Conservation (phyloP, 2,797 vertebrate genomes). For the Enteromius argenteus region DNA sequence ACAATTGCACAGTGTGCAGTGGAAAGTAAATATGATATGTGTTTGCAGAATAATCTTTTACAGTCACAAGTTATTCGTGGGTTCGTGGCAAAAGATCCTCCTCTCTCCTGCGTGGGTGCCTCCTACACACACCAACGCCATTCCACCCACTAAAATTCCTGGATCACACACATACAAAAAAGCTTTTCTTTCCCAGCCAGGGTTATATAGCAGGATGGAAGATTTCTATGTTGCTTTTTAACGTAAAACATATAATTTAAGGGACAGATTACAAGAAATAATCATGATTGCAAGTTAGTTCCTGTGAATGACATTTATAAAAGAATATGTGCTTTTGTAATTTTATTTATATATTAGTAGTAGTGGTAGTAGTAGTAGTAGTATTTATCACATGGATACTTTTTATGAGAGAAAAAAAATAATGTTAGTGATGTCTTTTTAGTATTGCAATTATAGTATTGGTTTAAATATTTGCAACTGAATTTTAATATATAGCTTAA, state of each 20-base stretch:
- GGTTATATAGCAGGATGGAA: not conserved
- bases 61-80: constrained; percentile 13
- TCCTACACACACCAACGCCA: constrained; percentile 66
- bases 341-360: not conserved
- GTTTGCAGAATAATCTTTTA: not conserved
- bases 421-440: not conserved
- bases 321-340: not conserved
- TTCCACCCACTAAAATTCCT: constrained; percentile 75
- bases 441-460: not conserved
- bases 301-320: not conserved
- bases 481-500: not conserved
- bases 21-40: constrained; percentile 5
- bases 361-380: not conserved
- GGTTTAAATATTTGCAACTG: not conserved
- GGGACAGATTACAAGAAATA: not conserved
- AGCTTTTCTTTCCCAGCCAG: constrained; percentile 29
- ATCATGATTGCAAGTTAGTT: not conserved
- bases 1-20: constrained; percentile 3
- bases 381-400: not conserved
- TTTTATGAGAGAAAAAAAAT: not conserved
- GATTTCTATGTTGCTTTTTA: not conserved
- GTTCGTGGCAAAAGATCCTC: constrained; percentile 46
- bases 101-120: constrained; percentile 65
- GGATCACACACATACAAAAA: constrained; percentile 54
- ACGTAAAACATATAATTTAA: not conserved